Evolutionary conservation across 2,888 invertebrate species (phyloP).

Genomic region (Spilarctia lutea): DNA sequence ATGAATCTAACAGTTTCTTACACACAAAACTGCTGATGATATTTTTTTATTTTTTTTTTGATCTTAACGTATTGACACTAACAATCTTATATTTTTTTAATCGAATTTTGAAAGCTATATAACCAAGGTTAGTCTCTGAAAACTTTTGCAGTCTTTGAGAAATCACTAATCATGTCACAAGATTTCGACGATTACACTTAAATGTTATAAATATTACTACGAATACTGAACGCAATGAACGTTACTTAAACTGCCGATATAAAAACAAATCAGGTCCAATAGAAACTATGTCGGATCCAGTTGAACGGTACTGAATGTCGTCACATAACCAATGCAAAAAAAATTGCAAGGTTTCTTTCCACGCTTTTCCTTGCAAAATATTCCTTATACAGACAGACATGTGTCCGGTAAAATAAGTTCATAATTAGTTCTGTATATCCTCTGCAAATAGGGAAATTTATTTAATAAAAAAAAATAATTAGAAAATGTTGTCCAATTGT

Average conservation of each 20-base stretch:
- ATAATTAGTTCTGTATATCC: neutral
- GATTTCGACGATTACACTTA: neutral
- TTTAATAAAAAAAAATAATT: neutral
- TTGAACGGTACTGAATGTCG: constrained; percentile 30
- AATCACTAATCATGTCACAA: no score
- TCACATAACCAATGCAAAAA: constrained; percentile 14
- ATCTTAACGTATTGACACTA: no score
- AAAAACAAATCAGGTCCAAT: constrained; percentile 37
- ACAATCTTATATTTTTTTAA: no score
- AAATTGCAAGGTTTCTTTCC: constrained; percentile 20
- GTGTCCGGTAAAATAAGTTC: neutral
- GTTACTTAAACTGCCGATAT: constrained; percentile 25
- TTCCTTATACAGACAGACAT: constrained; percentile 23
- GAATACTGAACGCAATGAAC: constrained; percentile 26
- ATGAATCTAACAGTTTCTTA: neutral
- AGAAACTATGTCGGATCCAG: constrained; percentile 20
- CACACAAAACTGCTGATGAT: neutral
- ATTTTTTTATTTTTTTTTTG: neutral
- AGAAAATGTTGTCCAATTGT: no score
- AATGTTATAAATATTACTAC: neutral
- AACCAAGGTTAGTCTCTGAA: no score
- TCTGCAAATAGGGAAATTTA: neutral
- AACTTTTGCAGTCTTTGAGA: no score
- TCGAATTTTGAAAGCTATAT: neutral
- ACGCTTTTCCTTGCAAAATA: constrained; percentile 9